Evolutionary conservation across 2,113 vertebrate genomes (phyloP).

Genomic region (Otocyon megalotis): DNA sequence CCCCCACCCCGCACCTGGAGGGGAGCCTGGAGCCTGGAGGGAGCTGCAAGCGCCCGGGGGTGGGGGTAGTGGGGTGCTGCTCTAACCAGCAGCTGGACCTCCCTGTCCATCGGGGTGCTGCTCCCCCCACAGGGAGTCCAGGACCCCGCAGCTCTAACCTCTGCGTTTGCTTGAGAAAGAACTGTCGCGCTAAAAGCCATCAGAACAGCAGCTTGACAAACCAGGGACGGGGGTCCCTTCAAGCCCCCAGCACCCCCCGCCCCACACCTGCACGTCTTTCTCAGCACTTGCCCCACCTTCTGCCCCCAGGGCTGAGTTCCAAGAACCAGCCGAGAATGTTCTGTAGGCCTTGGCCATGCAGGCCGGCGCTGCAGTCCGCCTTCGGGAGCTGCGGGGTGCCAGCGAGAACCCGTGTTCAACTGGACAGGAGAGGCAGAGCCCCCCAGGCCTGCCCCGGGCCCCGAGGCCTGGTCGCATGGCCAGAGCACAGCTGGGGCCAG

Average conservation of each 20-base stretch:
- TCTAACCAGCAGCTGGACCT: too few species aligned
- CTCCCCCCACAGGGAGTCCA: rapidly evolving
- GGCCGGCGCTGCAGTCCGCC: not conserved
- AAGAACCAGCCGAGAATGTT: not conserved
- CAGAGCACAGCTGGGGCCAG: too few species aligned
- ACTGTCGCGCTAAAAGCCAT: not conserved
- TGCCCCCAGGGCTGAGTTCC: not conserved
- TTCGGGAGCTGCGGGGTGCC: not conserved
- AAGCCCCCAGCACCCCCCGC: not conserved
- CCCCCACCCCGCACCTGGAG: not conserved
- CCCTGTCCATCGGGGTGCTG: not conserved
- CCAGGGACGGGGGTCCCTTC: constrained; percentile 25
- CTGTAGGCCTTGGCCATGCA: not conserved
- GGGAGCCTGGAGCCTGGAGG: not conserved
- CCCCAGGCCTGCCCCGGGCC: not conserved
- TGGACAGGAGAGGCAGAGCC: not conserved
- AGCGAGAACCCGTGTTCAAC: not conserved
- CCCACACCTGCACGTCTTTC: not conserved
- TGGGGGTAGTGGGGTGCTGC: too few species aligned
- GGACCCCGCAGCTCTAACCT: not conserved
- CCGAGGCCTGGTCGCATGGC: not conserved
- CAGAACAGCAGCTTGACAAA: not conserved
- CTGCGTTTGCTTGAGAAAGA: not conserved
- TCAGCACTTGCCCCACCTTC: not conserved
- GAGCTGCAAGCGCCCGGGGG: too few species aligned